Base-by-base conservation (phyloP, 2,797 vertebrate genomes). In the Odontamblyopus rebecca region DNA sequence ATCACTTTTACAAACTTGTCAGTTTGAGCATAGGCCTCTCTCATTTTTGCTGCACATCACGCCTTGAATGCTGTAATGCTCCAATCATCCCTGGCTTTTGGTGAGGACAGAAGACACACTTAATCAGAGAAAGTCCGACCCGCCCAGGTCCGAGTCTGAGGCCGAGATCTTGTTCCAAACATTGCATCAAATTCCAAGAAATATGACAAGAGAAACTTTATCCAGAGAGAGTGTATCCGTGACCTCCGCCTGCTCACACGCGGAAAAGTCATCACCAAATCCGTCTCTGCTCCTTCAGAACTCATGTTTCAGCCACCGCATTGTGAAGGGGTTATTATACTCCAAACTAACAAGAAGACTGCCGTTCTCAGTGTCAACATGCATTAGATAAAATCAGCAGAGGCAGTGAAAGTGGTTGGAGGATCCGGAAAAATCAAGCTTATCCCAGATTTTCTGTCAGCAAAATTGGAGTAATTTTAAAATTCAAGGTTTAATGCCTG, bases 151-250 rank as follows among this genome's bases (percentile, higher is more conserved):
- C 76, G 76, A 59, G 71, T 75, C 41, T n/a, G 18, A 1, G 82
- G 77, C 77, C 80, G 82, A 69, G 82, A 78, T 73, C 12, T 26
- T 72, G 89, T 90, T 88, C 88, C 88, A 89, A 87, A 85, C 85
- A 86, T 89, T 89, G 88, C 89, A 87, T 88, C 87, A 89, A 87
- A 86, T 87, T 89, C 83, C 86, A 77, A 88, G 90, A 88, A 91
- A 83, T 82, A 86, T 89, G 84, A 88, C 88, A 89, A 88, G 77
- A 86, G 86, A 80, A 88, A 89, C 78, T 61, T 78, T 74, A 90
- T 82, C 63, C 69, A 65, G 70, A 77, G 69, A 16, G 18, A 69
- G 68, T 68, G 69, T 67, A 72, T 71, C 26, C 13, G 71, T 85
- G 88, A 85, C 87, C 89, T 85, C 72, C 50, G 26, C 15, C 71